Conservation (phyloP, 2,797 vertebrate species). For the Parotocinclus haroldoi region DNA sequence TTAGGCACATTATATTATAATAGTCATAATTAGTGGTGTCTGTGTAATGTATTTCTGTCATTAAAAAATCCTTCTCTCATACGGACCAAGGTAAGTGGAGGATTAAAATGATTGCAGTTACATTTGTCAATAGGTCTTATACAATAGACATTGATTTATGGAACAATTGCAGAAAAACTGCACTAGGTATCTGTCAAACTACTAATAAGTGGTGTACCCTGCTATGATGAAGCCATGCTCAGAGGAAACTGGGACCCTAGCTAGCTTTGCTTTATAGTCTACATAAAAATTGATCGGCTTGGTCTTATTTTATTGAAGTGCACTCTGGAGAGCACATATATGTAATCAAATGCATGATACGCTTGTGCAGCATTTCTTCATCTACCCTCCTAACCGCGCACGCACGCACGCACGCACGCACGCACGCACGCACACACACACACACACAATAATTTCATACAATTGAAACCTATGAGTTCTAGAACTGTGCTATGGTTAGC, state of each 20-base stretch:
- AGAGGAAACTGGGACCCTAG: conserved; percentile 42
- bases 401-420: conserved; percentile 12
- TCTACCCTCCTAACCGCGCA: conserved; percentile 12
- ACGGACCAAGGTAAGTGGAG: background rate
- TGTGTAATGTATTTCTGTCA: conserved; percentile 5
- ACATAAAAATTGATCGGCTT: conserved; percentile 74
- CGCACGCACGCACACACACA: no score
- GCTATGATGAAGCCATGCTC: conserved; percentile 53
- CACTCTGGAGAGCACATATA: conserved; percentile 62
- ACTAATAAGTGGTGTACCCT: conserved; percentile 1
- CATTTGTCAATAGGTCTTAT: conserved; percentile 22
- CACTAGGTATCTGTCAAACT: conserved; percentile 24
- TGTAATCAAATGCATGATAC: conserved; percentile 63
- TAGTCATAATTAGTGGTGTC: conserved; percentile 32
- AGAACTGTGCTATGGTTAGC: no score
- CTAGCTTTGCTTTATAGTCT: conserved; percentile 63
- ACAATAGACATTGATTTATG: conserved; percentile 25
- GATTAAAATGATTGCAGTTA: conserved; percentile 6
- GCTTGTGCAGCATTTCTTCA: conserved; percentile 26
- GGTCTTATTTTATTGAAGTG: conserved; percentile 62
- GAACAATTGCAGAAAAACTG: conserved; percentile 13
- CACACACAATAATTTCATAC: no score
- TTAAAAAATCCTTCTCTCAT: background rate
- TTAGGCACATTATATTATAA: conserved; percentile 19
- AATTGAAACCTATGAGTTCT: no score